These are phyloP conservation scores for Cheilosia vulpina DNA, from an alignment of 2,888 invertebrate genomes.

Conservation along the genomic window DNA sequence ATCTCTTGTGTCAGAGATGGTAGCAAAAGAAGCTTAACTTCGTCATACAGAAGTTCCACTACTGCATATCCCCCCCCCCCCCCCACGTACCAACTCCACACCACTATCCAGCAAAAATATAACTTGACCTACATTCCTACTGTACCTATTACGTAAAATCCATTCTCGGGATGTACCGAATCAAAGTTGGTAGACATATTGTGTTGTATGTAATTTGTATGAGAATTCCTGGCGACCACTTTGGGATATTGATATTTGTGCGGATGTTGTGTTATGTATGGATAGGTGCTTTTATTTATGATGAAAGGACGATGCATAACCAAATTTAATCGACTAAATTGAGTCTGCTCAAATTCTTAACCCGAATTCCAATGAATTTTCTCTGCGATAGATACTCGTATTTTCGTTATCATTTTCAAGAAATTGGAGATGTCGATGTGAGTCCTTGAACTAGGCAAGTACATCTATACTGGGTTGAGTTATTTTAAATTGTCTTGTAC, in stretches of 20 bases:
- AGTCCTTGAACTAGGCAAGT: background rate
- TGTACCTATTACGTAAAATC: conserved; percentile 67
- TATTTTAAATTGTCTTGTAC: conserved; percentile 3
- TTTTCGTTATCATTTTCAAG: conserved; percentile 24
- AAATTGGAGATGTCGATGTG: background rate
- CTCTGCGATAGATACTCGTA: conserved; percentile 31
- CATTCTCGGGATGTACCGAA: conserved; percentile 60
- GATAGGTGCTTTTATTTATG: background rate
- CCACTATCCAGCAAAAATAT: conserved; percentile 21
- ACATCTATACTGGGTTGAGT: background rate
- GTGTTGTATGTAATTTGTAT: conserved; percentile 18
- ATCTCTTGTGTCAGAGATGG: background rate
- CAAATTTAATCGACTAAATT: conserved; percentile 66
- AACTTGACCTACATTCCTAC: conserved; percentile 69
- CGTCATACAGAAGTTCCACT: conserved; percentile 43
- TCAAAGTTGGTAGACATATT: conserved; percentile 43
- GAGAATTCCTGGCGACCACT: conserved; percentile 44
- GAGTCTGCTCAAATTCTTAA: conserved; percentile 58
- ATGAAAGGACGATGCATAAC: conserved; percentile 54
- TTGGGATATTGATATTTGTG: conserved; percentile 39
- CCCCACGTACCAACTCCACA: background rate
- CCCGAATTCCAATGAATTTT: conserved; percentile 46
- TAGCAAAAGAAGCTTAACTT: conserved; percentile 10
- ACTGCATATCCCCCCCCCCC: background rate
- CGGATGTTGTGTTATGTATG: background rate